Evolutionary conservation across 1,140 invertebrate genomes (phyloP).

Genomic region (Eriocheir sinensis): DNA sequence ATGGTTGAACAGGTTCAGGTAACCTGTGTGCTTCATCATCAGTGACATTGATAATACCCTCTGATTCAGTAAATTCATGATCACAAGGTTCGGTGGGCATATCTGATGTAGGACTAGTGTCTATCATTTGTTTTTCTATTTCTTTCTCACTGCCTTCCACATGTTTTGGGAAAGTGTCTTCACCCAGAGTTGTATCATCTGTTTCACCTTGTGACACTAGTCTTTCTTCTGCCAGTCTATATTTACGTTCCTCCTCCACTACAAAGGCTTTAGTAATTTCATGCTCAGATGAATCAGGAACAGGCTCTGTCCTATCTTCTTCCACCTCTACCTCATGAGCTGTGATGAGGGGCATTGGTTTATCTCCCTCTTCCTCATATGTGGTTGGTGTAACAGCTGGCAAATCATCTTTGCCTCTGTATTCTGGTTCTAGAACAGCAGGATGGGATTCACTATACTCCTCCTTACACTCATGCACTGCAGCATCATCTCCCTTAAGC

Average conservation of each 20-base stretch:
- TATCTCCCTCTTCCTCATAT: neutral
- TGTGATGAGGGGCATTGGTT: neutral
- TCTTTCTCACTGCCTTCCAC: conserved; percentile 27
- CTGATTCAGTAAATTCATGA: neutral
- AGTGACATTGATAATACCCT: neutral
- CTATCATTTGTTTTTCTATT: conserved; percentile 30
- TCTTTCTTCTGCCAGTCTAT: neutral
- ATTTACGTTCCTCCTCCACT: conserved; percentile 24
- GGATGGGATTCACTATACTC: neutral
- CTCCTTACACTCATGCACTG: too few relatives aligned
- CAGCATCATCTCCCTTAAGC: neutral
- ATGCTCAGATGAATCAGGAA: neutral
- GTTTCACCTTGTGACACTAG: neutral
- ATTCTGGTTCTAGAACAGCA: neutral
- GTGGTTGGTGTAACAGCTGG: neutral
- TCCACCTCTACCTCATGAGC: neutral
- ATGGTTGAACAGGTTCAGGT: neutral
- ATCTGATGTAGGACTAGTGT: neutral
- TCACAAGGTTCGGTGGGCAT: neutral
- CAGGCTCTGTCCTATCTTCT: neutral
- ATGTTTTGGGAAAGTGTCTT: neutral
- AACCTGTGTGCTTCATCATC: neutral
- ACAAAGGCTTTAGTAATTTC: conserved; percentile 33
- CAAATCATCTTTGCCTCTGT: neutral
- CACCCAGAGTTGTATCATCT: neutral